Conservation (phyloP, 2,113 vertebrate species). For the Burhinus bistriatus region DNA sequence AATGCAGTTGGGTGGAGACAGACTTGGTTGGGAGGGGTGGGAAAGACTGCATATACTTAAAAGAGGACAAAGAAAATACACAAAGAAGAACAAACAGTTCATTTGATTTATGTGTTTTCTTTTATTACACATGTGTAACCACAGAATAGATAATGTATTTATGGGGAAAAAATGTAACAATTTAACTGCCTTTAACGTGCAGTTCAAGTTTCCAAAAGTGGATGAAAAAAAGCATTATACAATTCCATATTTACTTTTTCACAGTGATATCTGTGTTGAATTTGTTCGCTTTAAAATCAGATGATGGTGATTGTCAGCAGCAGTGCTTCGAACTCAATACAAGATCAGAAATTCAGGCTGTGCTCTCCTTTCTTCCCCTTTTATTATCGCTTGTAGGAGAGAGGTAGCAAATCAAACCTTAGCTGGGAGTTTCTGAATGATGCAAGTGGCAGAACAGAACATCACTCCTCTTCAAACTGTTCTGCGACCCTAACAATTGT, state of each 20-base stretch:
- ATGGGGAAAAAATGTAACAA: neutral
- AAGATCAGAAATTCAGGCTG: slow-evolving; percentile 2
- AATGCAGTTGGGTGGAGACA: slow-evolving; percentile 25
- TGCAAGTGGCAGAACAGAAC: neutral
- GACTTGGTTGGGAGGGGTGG: neutral
- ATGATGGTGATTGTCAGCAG: neutral
- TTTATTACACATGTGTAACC: neutral
- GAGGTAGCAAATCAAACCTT: neutral
- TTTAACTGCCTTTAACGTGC: neutral
- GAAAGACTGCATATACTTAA: neutral
- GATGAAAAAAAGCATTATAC: neutral
- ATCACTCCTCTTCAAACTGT: neutral
- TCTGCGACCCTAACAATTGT: neutral
- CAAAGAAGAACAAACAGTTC: neutral
- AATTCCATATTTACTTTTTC: neutral
- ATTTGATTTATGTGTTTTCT: neutral
- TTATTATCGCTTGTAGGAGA: slow-evolving; percentile 3
- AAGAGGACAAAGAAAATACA: neutral
- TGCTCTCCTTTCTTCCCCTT: neutral
- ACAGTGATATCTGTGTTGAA: neutral
- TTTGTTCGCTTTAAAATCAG: slow-evolving; percentile 18
- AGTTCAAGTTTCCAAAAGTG: neutral
- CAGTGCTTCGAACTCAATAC: neutral
- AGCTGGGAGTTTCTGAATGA: neutral
- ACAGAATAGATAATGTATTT: neutral